Evolutionary conservation across 1,140 invertebrate genomes (phyloP), one percentile per base, ranked within the genome.

Genomic region (Helicoverpa zea): DNA sequence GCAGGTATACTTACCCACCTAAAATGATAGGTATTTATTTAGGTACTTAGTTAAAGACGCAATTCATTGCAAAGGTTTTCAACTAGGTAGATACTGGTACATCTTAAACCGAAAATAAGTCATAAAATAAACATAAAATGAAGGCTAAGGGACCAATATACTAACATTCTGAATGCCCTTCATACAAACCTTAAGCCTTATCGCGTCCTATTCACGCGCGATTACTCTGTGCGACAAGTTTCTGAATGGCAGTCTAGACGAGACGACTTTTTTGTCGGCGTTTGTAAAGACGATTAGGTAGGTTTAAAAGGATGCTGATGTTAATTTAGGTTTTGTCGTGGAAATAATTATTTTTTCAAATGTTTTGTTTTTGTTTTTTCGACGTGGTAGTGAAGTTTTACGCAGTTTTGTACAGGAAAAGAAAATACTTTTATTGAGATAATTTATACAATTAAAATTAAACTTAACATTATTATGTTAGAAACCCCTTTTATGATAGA

Each of bases 141-240:
- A 35, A 64, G 35, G 14, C 35, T 64, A 64, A 75, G 51, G 58
- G 73, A 14, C 74, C 23, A 59, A 64, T 29, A 29, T 52, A 49
- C 59, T 77, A 77, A 77, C 49, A 35, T 49, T 49, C 52, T 72
- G 49, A 72, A 72, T 72, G 49, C 16, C 64, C 47, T 72, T 52
- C 68, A 72, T 51, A 54, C 68, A 72, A 54, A 16, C 68, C 49
- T 72, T 54, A 23, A 59, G 52, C 11, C 13, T 13, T 76, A 66
- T 54, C 11, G 75, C 61, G 51, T 43, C 16, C 73, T 76, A 63
- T 76, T 76, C 73, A 76, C 23, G 18, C 10, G 43, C 58, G 73
- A 76, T 76, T 63, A 76, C 47, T 61, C 58, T 58, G 5, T 43
- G 7, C 16, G 43, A 74, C 72, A 35, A 52, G 43, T 63, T 51